Conservation (phyloP, 2,888 invertebrate genomes). For the Leptinotarsa rubiginosa region DNA sequence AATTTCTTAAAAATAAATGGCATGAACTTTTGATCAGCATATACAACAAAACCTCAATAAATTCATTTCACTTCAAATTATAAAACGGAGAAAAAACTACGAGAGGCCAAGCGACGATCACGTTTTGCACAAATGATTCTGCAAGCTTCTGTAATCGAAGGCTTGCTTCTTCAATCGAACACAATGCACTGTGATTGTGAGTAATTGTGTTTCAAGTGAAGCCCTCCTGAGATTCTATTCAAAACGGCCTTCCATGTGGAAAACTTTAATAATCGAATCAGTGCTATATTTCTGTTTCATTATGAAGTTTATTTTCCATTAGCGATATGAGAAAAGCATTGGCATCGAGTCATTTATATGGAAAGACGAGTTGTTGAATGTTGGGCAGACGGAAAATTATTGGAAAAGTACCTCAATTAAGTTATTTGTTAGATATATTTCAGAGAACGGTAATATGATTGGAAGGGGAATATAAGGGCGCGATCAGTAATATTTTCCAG, state of each 20-base stretch:
- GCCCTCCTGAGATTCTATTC: not conserved
- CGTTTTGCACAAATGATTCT: too few relatives aligned
- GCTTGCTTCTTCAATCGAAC: not conserved
- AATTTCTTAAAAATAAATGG: too few relatives aligned
- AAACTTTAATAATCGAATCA: slow-evolving; percentile 8
- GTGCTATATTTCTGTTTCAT: not conserved
- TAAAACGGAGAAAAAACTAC: not conserved
- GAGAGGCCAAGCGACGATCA: not conserved
- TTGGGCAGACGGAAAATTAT: not conserved
- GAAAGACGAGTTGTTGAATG: not conserved
- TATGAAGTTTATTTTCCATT: slow-evolving; percentile 3
- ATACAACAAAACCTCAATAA: too few relatives aligned
- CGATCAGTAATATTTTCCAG: too few relatives aligned
- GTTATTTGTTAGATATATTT: not conserved
- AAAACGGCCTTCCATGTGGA: not conserved
- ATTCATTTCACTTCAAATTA: not conserved
- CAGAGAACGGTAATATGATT: not conserved
- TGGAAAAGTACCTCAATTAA: slow-evolving; percentile 2
- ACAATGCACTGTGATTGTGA: not conserved
- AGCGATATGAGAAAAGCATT: not conserved
- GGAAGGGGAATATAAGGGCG: not conserved
- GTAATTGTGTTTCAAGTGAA: slow-evolving; percentile 1
- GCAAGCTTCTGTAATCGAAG: not conserved
- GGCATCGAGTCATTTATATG: not conserved
- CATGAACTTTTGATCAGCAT: too few relatives aligned